Percentiles rank a stretch among this genome's conserved stretches.
Conservation (phyloP, 2,113 vertebrate genomes). For the Odobenus rosmarus region DNA sequence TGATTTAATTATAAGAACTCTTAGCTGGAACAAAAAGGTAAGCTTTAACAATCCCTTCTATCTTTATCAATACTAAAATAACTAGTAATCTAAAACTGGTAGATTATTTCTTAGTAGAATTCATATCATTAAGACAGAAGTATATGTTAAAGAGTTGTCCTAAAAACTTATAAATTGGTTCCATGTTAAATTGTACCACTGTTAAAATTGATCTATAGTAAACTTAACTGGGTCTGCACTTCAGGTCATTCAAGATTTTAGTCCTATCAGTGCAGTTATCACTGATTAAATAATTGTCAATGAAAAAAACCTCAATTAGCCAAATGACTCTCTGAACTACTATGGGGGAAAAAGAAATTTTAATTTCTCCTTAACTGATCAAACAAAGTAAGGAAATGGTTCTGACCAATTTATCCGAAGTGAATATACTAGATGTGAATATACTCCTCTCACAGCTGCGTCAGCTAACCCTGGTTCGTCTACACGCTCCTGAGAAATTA, state of each 20-base stretch:
- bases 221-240: slow-evolving; percentile 15
- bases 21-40: slow-evolving; percentile 24
- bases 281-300: not conserved
- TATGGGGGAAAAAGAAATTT: not conserved
- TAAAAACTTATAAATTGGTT: not conserved
- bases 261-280: not conserved
- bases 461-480: not conserved
- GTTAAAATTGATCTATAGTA: slow-evolving; percentile 10
- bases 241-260: slow-evolving; percentile 38
- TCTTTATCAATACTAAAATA: not conserved
- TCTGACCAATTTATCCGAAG: not conserved
- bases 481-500: not conserved
- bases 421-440: not conserved
- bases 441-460: not conserved
- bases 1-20: slow-evolving; percentile 66
- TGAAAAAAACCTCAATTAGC: slow-evolving; percentile 18
- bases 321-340: slow-evolving; percentile 11
- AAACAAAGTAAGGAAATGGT: not conserved
- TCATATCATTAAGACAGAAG: not conserved
- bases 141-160: not conserved
- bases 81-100: slow-evolving; percentile 16
- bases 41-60: slow-evolving; percentile 8
- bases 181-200: slow-evolving; percentile 9
- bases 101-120: slow-evolving; percentile 8
- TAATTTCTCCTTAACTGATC: not conserved